phyloP scores from a whole-genome alignment of 1,140 invertebrate species.

The Macrostomum lignano region DNA sequence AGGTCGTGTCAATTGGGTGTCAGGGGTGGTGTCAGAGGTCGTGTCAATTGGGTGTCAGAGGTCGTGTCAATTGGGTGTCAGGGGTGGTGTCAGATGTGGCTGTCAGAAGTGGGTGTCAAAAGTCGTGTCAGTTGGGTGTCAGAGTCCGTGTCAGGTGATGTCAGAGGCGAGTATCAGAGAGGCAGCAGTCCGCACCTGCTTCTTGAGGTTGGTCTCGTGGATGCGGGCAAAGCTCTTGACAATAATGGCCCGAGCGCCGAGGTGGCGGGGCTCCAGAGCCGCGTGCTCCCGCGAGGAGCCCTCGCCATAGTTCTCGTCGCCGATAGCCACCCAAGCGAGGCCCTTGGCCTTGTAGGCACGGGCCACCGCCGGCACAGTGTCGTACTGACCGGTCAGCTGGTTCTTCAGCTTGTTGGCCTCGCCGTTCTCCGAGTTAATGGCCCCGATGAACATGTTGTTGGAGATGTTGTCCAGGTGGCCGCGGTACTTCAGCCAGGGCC shows the following conservation, averaged over 20 bases:
- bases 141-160: no score
- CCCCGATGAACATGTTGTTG: constrained; percentile 96
- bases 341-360: constrained; percentile 56
- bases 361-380: constrained; percentile 64
- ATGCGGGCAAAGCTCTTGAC: constrained; percentile 97
- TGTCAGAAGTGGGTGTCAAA: no score
- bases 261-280: constrained; percentile 62
- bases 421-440: constrained; percentile 71
- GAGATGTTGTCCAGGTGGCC: constrained; percentile 98
- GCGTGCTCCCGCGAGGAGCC: constrained; percentile 73
- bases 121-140: no score
- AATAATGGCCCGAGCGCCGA: constrained; percentile 73
- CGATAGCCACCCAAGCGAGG: constrained; percentile 65
- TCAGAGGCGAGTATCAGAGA: no score
- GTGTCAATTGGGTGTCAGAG: no score
- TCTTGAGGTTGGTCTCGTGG: constrained; percentile 97
- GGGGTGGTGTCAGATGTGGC: no score
- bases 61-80: no score
- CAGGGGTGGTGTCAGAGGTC: no score
- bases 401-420: constrained; percentile 82
- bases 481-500: constrained; percentile 93
- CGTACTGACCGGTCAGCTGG: constrained; percentile 55
- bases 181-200: no score
- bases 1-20: no score
- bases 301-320: constrained; percentile 96